Evolutionary conservation across 2,113 vertebrate genomes (phyloP), one percentile per base, ranked within the genome.

Genomic region (Phaethon lepturus): DNA sequence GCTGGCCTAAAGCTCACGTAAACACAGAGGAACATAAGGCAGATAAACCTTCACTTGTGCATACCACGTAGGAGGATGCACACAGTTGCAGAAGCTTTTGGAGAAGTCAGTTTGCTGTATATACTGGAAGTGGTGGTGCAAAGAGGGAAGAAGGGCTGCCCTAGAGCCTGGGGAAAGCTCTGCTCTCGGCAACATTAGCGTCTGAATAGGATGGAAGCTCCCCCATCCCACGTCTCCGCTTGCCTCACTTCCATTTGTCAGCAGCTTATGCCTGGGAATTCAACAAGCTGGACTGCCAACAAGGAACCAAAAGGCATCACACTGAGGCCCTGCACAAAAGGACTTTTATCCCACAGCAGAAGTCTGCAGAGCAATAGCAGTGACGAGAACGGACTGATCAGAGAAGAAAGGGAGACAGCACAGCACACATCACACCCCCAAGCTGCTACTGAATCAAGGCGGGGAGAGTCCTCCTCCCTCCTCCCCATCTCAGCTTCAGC

Each of bases 281-380:
- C 72, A 94, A 56, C 58, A 59, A 11, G 31, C 85, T 26, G 38
- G 50, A 18, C 77, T 75, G 89, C 87, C 89, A 93, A 86, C 31
- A 50, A 88, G 78, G 25, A 84, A 25, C 64, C 73, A 79, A 92
- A 93, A 74, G 94, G 68, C 93, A 62, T 29, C 94, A 78, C 80
- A 89, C 77, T 71, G 82, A 25, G 78, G 82, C 52, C 14, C 45
- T 11, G 24, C 66, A 97, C 95, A 97, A 97, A 96, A 93, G 94
- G 47, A 59, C 82, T 95, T 92, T 93, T 93, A 97, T 97, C 92
- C 62, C 93, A 20, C 69, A 90, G 63, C 47, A 60, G 66, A 90
- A 85, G 84, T 9, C 56, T 67, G 86, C 52, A 24, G 76, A 78
- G 91, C 79, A 88, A 72, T n/a, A 38, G 84, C 56, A 31, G 26